phyloP scores from a whole-genome alignment of 2,888 invertebrate genomes.

The Lasioglossum zephyrum region DNA sequence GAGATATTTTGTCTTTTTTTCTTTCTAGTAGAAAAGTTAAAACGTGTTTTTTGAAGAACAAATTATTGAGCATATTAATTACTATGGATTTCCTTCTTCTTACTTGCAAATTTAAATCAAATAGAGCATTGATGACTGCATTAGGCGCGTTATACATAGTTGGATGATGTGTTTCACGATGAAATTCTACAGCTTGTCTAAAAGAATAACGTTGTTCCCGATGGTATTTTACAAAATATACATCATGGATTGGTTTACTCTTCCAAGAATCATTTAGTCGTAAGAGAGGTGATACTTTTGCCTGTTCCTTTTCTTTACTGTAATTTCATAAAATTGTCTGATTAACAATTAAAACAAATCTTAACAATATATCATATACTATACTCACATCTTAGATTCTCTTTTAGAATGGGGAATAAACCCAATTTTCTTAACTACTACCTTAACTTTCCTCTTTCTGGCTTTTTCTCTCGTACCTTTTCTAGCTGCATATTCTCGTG shows the following conservation, averaged over 20 bases:
- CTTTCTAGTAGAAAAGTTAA: conserved; percentile 57
- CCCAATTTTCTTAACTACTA: conserved; percentile 89
- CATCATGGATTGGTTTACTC: conserved; percentile 87
- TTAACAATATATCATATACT: not conserved
- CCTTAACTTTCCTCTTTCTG: conserved; percentile 89
- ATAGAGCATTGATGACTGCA: conserved; percentile 88
- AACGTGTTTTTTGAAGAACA: not conserved
- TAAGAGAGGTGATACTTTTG: not conserved
- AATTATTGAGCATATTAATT: not conserved
- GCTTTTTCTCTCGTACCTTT: conserved; percentile 92
- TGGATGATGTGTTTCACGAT: conserved; percentile 93
- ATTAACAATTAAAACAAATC: not conserved
- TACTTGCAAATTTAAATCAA: conserved; percentile 93
- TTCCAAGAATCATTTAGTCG: conserved; percentile 66
- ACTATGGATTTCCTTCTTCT: conserved; percentile 6
- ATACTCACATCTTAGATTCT: not conserved
- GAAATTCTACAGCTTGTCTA: conserved; percentile 90
- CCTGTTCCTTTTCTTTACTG: not conserved
- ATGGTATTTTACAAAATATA: conserved; percentile 87
- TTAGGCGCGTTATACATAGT: conserved; percentile 92
- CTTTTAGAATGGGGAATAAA: conserved; percentile 85
- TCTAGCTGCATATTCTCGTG: conserved; percentile 89
- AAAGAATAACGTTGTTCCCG: conserved; percentile 88
- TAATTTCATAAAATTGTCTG: not conserved
- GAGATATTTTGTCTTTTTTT: conserved; percentile 87